Evolutionary conservation across 2,113 vertebrate genomes (phyloP).

Genomic region (Brachyistius frenatus): DNA sequence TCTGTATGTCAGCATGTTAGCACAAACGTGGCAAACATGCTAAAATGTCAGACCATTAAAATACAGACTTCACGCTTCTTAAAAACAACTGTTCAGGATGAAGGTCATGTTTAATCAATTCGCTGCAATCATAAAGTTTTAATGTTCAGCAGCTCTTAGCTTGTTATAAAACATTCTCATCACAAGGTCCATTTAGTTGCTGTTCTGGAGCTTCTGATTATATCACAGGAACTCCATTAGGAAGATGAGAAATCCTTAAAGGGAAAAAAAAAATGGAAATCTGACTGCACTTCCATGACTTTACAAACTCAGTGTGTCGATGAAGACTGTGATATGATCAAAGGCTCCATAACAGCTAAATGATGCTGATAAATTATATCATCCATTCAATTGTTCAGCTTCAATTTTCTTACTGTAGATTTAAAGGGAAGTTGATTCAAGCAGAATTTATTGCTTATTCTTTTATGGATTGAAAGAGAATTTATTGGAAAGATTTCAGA

Average conservation of each 20-base stretch:
- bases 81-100: background rate
- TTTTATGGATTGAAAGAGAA: constrained; percentile 24
- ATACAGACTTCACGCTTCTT: background rate
- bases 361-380: background rate
- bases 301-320: background rate
- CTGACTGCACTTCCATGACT: background rate
- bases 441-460: background rate
- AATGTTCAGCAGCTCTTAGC: background rate
- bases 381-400: background rate
- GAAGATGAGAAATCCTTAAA: background rate
- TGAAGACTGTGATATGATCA: background rate
- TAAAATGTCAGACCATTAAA: background rate
- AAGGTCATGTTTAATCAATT: background rate
- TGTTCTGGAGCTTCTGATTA: no score
- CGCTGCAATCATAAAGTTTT: background rate
- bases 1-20: no score
- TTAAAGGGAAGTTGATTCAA: constrained; percentile 1
- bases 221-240: no score
- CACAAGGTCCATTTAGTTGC: background rate
- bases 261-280: background rate
- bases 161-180: background rate
- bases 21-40: background rate
- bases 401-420: background rate
- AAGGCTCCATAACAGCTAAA: background rate
- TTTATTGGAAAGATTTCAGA: constrained; percentile 11